Conservation (phyloP, 2,888 invertebrate species). For the Cantharis rustica region DNA sequence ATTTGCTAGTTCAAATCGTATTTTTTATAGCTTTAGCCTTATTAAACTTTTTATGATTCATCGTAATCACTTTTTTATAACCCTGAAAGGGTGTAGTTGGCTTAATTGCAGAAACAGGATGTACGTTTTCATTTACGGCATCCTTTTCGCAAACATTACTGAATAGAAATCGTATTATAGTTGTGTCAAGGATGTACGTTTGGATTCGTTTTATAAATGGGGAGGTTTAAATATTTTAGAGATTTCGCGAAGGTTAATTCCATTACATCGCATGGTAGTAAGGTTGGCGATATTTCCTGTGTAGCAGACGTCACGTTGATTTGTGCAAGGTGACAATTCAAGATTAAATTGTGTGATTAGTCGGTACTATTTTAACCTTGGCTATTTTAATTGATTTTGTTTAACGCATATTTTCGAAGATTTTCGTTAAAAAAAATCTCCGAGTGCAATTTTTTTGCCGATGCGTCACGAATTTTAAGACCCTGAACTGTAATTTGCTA, state of each 20-base stretch:
- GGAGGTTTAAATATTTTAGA: not conserved
- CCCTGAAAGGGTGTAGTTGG: not conserved
- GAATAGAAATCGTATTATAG: not conserved
- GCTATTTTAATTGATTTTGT: not conserved
- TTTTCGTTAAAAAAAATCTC: not conserved
- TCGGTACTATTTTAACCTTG: conserved; percentile 25
- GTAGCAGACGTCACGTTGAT: conserved; percentile 33
- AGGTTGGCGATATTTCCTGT: conserved; percentile 28
- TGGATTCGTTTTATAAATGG: not conserved
- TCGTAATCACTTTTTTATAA: not conserved
- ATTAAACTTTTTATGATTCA: not conserved
- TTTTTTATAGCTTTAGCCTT: not conserved
- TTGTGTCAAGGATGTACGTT: not conserved
- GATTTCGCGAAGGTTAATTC: not conserved
- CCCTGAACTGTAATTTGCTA: conserved; percentile 11
- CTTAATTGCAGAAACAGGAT: not conserved
- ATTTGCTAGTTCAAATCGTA: not conserved
- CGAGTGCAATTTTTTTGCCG: not conserved
- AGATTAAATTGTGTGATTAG: conserved; percentile 33
- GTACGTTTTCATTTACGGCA: not conserved
- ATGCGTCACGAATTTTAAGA: conserved; percentile 10
- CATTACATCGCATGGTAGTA: conserved; percentile 1
- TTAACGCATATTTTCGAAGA: not conserved
- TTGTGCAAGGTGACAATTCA: conserved; percentile 30
- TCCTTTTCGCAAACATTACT: not conserved